Percentiles rank a stretch among this genome's conserved stretches.
phyloP scores from a whole-genome alignment of 2,888 invertebrate species.

The Drosophila engyochracea region DNA sequence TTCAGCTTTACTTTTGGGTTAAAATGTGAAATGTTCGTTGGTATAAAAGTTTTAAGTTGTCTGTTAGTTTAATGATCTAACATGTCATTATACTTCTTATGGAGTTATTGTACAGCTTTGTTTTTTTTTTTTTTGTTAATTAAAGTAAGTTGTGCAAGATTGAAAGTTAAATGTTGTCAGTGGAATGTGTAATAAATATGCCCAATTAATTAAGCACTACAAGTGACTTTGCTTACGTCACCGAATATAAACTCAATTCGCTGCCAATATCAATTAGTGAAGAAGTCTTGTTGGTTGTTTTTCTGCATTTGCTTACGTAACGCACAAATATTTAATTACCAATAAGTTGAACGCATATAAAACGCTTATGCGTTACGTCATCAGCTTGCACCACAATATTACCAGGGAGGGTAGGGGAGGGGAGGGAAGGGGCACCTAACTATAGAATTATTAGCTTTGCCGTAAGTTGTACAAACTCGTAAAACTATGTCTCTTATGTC shows the following conservation, averaged over 20 bases:
- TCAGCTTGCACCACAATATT: not conserved
- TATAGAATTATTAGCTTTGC: conserved; percentile 57
- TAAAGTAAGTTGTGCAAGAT: not conserved
- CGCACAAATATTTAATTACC: conserved; percentile 37
- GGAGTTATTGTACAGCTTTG: not conserved
- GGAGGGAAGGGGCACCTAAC: not conserved
- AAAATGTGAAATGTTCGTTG: not conserved
- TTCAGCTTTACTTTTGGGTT: conserved; percentile 1
- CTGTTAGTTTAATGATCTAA: not conserved
- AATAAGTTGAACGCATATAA: conserved; percentile 19
- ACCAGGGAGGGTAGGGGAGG: not conserved
- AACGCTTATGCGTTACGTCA: conserved; percentile 21
- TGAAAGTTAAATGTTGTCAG: not conserved
- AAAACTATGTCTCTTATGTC: conserved; percentile 43
- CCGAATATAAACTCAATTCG: not conserved
- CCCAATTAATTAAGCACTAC: not conserved
- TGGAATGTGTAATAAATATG: not conserved
- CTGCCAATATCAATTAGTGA: conserved; percentile 28
- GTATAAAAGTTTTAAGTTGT: conserved; percentile 16
- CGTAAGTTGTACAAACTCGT: conserved; percentile 35
- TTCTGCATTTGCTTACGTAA: conserved; percentile 20
- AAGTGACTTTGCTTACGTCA: conserved; percentile 11
- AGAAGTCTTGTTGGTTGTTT: not conserved
- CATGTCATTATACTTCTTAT: not conserved
- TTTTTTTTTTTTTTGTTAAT: not conserved